Conservation (phyloP, 2,797 vertebrate species). For the Melanogrammus aeglefinus region DNA sequence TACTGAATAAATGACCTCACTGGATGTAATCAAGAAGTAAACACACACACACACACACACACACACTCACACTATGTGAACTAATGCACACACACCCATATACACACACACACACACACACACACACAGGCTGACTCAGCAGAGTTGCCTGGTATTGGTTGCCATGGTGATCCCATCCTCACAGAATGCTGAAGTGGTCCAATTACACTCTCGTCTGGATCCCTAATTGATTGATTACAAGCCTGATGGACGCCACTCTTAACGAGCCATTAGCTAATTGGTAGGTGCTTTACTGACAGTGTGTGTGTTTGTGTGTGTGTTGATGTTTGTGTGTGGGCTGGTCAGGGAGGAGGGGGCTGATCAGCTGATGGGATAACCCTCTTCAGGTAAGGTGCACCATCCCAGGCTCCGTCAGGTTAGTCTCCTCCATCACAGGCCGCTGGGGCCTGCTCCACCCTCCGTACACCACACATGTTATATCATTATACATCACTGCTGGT, state of each 20-base stretch:
- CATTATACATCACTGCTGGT: no score
- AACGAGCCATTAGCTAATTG: constrained; percentile 65
- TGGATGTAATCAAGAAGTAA: not conserved
- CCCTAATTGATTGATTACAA: constrained; percentile 58
- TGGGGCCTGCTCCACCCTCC: no score
- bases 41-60: not conserved
- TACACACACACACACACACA: not conserved
- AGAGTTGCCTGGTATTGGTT: constrained; percentile 25
- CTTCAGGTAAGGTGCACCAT: not conserved
- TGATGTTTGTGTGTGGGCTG: not conserved
- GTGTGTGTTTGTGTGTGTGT: not conserved
- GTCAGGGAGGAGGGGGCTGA: not conserved
- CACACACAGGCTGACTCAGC: not conserved
- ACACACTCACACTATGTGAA: not conserved
- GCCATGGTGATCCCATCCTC: constrained; percentile 36
- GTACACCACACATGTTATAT: no score
- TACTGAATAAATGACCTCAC: not conserved
- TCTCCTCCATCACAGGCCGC: no score
- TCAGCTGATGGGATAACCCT: not conserved
- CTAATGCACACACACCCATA: not conserved
- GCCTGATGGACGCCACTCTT: constrained; percentile 41
- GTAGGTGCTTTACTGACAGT: constrained; percentile 14
- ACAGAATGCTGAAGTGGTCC: constrained; percentile 42
- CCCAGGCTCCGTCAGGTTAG: no score
- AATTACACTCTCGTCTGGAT: constrained; percentile 50